These are phyloP conservation scores for Physocephala rufipes DNA, from an alignment of 2,888 invertebrate genomes.

Conservation along the genomic window DNA sequence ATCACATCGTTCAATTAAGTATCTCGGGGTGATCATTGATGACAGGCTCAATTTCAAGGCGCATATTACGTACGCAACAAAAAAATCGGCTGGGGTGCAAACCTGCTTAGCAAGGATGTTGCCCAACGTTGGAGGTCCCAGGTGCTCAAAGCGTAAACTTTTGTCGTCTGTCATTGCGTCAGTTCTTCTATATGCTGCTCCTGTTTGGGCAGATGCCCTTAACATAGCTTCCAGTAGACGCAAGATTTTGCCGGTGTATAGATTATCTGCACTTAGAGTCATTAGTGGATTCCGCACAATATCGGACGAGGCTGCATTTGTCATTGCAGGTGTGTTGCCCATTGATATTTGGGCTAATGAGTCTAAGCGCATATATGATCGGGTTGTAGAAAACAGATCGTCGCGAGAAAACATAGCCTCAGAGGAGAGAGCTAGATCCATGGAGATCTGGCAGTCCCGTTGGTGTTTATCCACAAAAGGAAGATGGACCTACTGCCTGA, in stretches of 20 bases:
- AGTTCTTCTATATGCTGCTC: neutral
- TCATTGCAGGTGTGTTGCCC: slow-evolving; percentile 16
- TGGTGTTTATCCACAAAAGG: neutral
- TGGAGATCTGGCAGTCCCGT: neutral
- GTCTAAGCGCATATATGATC: neutral
- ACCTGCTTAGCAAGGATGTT: neutral
- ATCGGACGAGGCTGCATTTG: slow-evolving; percentile 14
- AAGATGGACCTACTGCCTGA: slow-evolving; percentile 3
- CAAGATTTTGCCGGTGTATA: neutral
- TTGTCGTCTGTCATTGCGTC: neutral
- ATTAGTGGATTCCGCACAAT: slow-evolving; percentile 13
- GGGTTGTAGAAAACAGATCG: neutral
- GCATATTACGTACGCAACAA: neutral
- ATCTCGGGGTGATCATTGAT: neutral
- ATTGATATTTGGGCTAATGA: slow-evolving; percentile 12
- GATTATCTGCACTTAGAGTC: neutral
- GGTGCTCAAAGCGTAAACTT: neutral
- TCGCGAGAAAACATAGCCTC: neutral
- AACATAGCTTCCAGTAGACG: neutral
- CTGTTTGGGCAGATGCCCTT: neutral
- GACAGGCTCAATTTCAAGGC: neutral
- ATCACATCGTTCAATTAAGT: neutral
- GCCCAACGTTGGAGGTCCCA: neutral
- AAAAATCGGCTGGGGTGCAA: neutral
- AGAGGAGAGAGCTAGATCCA: neutral